Evolutionary conservation across 2,797 vertebrate genomes (phyloP).

Genomic region (Pampus argenteus): DNA sequence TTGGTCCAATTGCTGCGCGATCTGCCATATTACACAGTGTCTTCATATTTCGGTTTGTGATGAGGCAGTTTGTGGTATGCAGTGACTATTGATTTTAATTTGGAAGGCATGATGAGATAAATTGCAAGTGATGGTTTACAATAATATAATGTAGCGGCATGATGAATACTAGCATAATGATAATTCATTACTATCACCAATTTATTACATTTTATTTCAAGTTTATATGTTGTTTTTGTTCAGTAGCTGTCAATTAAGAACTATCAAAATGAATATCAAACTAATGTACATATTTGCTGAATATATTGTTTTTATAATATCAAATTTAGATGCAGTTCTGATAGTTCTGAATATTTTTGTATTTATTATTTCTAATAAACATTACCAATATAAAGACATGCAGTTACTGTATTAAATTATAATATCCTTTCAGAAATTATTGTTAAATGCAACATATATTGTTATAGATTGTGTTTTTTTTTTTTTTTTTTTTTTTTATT

Average conservation of each 20-base stretch:
- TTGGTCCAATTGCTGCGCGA: conserved; percentile 17
- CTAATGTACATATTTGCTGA: neutral
- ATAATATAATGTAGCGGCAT: conserved; percentile 1
- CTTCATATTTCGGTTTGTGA: conserved; percentile 42
- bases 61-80: conserved; percentile 21
- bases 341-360: neutral
- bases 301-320: neutral
- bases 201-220: too few species aligned
- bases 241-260: neutral
- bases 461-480: conserved; percentile 1
- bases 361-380: neutral
- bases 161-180: neutral
- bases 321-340: neutral
- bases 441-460: too few species aligned
- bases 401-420: neutral
- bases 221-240: too few species aligned
- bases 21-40: conserved; percentile 3
- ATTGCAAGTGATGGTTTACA: conserved; percentile 31
- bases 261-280: conserved; percentile 1
- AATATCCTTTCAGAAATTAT: neutral
- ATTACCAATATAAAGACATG: neutral
- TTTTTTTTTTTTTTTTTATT: neutral
- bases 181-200: too few species aligned
- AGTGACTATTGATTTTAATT: conserved; percentile 54
- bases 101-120: conserved; percentile 32